Evolutionary conservation across 1,140 invertebrate species (phyloP), one percentile per base, ranked within the genome.

Genomic region (Apis cerana): DNA sequence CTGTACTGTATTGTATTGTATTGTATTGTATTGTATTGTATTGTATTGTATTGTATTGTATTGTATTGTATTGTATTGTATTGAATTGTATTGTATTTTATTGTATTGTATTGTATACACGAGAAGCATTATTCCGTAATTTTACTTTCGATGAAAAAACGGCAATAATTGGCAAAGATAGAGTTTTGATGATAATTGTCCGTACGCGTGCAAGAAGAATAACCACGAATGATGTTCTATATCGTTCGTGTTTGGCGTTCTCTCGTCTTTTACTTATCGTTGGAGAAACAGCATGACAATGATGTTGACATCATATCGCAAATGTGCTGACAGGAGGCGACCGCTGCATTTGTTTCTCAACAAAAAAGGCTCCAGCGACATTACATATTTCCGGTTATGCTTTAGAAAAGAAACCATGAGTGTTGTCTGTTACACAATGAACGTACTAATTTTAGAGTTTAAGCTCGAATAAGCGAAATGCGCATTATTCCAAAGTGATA

Each of bases 151-250:
- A 27, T 48, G 48, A 80, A 48, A 15, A 65, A 84, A 62, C 75
- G 56, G 85, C 86, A 87, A 86, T 86, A 84, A 86, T 80, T 64
- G 71, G 82, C 82, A 54, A 86, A 67, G 19, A 10, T 70, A 50
- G 65, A 58, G 11, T 74, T 71, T 71, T 19, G 43, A 27, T 71
- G 54, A 67, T 54, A 52, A 65, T 56, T 61, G 61, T 56, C 13
- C 59, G 69, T 72, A 9, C 50, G 21, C 50, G n/a, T 59, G 17
- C 65, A n/a, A n/a, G 27, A 2, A 33, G 8, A 56, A 52, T 52
- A 50, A 23, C 33, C n/a, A 27, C 74, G 74, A 27, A 27, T 17
- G 21, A 43, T 27, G 3, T 27, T 17, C 21, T 19, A 15, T 27
- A 33, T 11, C 23, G 52, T 59, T 80, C 59, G 69, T 72, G 33